Base-by-base conservation (phyloP, 2,888 invertebrate genomes). In the Acrobasis consociella region DNA sequence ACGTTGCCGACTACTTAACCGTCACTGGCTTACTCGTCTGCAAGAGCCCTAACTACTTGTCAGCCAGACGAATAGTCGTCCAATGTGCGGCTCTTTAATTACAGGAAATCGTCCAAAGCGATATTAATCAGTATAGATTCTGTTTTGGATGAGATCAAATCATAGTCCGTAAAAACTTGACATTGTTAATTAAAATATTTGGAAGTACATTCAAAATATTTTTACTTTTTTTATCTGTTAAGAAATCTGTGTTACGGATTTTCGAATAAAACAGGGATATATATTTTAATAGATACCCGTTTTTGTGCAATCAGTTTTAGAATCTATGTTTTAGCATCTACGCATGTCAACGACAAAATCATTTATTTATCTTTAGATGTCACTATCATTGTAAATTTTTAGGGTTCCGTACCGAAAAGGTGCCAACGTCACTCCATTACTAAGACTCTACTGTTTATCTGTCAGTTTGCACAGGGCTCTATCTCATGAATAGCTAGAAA, bases 101-200 rank as follows among this genome's bases (percentile, higher is more conserved):
- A 61, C 61, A 61, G 61, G 61, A 61, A 61, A 61, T 53, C 22
- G 46, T 60, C 52, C 22, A 31, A 50, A 17, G 15, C 22, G 60
- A 60, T 51, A 39, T 17, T 38, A 11, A 60, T 60, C 51, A 50
- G 16, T 38, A 37, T 38, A 38, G 58, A 58, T 58, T 49, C 49
- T 31, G 49, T 49, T 58, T 37, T n/a, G 3, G 58, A 22, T 9
- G 15, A 60, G 51, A 42, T 52, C 52, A 42, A 39, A 60, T 39
- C 50, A 39, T 52, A 13, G 1, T 9, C 39, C 39, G 38, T 60
- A 31, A 13, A 56, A 56, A 10, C 38, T 51, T 58, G 22, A 55
- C 13, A 22, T 49, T 59, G 62, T 51, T 62, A 55, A 60, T 60
- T 60, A 60, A 60, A 60, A 60, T 60, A 17, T 60, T 60, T 60